These are phyloP conservation scores for Pangasius sanitwongsei DNA, from an alignment of 2,797 vertebrate species.

Conservation along the genomic window DNA sequence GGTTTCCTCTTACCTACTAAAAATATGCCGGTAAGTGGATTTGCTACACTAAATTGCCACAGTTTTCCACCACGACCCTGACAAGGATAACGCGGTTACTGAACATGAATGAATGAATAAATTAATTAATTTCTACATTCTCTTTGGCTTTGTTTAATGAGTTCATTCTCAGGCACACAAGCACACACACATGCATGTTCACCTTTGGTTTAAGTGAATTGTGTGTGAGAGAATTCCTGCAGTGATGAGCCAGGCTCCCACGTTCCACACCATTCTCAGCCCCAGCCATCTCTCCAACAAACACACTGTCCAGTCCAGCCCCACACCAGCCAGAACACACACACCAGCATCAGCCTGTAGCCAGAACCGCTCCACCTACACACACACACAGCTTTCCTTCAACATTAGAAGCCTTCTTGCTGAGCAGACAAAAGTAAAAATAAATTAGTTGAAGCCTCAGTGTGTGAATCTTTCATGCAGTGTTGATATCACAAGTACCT, in stretches of 20 bases:
- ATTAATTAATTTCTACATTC: neutral
- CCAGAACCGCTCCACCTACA: conserved; percentile 96
- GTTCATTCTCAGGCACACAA: neutral
- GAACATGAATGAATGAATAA: neutral
- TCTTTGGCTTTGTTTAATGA: neutral
- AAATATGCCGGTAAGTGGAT: neutral
- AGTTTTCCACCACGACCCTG: neutral
- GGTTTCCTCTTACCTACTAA: neutral
- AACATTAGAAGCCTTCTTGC: neutral
- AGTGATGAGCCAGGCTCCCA: conserved; percentile 82
- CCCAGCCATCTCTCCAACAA: conserved; percentile 69
- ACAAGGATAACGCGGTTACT: neutral
- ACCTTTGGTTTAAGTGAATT: conserved; percentile 87
- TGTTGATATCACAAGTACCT: conserved; percentile 14
- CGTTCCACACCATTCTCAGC: conserved; percentile 64
- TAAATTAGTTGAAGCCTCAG: neutral
- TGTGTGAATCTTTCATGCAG: neutral
- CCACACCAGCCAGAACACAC: conserved; percentile 88
- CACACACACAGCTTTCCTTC: neutral
- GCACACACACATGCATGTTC: conserved; percentile 44
- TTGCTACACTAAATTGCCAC: neutral
- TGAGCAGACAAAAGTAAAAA: neutral
- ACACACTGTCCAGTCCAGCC: conserved; percentile 71
- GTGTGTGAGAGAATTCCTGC: conserved; percentile 77
- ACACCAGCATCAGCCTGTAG: conserved; percentile 90